Conservation (phyloP, 2,888 invertebrate species). For the Parnassius mnemosyne region DNA sequence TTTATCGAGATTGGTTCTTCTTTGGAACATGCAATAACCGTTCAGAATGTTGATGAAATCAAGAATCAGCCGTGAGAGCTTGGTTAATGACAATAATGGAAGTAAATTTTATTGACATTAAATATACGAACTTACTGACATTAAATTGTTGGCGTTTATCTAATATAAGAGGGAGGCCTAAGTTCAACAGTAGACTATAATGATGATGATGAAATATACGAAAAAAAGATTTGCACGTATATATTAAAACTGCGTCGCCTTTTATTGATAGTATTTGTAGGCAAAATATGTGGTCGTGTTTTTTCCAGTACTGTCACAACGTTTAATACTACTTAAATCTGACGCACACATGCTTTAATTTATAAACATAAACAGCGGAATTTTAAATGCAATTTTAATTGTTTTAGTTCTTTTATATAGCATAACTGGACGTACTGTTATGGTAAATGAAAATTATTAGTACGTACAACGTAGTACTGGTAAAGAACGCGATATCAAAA, state of each 20-base stretch:
- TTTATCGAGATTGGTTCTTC: neutral
- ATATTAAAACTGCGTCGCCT: conserved; percentile 16
- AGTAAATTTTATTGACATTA: conserved; percentile 16
- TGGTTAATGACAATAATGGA: conserved; percentile 8
- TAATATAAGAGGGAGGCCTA: too few relatives aligned
- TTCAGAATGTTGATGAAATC: conserved; percentile 16
- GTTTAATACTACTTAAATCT: too few relatives aligned
- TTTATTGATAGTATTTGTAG: conserved; percentile 10
- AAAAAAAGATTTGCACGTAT: conserved; percentile 7
- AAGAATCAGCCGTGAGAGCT: conserved; percentile 3
- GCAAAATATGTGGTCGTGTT: conserved; percentile 8
- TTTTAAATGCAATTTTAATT: too few relatives aligned
- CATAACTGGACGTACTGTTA: too few relatives aligned
- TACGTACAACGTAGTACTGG: too few relatives aligned
- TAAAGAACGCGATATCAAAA: too few relatives aligned
- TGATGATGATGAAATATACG: conserved; percentile 9
- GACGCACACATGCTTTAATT: too few relatives aligned
- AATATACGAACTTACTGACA: conserved; percentile 1
- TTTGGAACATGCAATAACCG: conserved; percentile 2
- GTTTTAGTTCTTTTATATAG: too few relatives aligned
- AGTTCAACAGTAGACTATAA: too few relatives aligned
- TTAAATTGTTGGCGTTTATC: too few relatives aligned
- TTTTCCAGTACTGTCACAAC: conserved; percentile 4
- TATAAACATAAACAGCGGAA: too few relatives aligned
- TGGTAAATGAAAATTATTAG: too few relatives aligned